Conservation (phyloP, 1,140 invertebrate species). For the Drosophila lowei region DNA sequence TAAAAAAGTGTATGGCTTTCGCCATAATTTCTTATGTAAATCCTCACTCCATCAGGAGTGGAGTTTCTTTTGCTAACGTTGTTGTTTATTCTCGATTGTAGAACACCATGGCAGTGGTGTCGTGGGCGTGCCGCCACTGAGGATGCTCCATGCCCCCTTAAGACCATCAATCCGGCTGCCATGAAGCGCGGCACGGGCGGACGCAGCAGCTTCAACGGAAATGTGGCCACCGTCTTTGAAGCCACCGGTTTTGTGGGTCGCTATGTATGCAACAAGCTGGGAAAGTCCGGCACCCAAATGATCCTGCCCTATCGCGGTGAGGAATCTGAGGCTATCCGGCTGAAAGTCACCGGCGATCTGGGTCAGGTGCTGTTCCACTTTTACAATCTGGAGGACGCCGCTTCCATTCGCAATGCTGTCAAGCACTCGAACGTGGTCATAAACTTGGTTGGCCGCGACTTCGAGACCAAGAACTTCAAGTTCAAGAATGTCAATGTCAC, state of each 20-base stretch:
- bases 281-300: conserved; percentile 93
- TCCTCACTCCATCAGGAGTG: too few species aligned
- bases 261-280: conserved; percentile 93
- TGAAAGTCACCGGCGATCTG: conserved; percentile 96
- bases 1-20: background rate
- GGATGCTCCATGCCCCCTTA: conserved; percentile 73
- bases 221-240: conserved; percentile 98
- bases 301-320: conserved; percentile 97
- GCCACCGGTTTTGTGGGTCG: conserved; percentile 93
- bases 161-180: conserved; percentile 84
- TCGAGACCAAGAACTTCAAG: conserved; percentile 95
- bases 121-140: conserved; percentile 69
- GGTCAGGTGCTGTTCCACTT: conserved; percentile 97
- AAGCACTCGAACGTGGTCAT: conserved; percentile 99
- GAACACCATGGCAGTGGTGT: conserved; percentile 76
- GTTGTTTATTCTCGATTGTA: conserved; percentile 32
- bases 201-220: conserved; percentile 97
- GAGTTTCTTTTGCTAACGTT: conserved; percentile 18
- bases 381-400: conserved; percentile 93
- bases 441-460: conserved; percentile 96
- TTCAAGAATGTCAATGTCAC: conserved; percentile 92
- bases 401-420: conserved; percentile 93
- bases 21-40: too few species aligned
- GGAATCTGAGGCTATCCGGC: conserved; percentile 88
- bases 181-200: conserved; percentile 96